Evolutionary conservation across 2,888 invertebrate species (phyloP).

Genomic region (Latheticus oryzae): DNA sequence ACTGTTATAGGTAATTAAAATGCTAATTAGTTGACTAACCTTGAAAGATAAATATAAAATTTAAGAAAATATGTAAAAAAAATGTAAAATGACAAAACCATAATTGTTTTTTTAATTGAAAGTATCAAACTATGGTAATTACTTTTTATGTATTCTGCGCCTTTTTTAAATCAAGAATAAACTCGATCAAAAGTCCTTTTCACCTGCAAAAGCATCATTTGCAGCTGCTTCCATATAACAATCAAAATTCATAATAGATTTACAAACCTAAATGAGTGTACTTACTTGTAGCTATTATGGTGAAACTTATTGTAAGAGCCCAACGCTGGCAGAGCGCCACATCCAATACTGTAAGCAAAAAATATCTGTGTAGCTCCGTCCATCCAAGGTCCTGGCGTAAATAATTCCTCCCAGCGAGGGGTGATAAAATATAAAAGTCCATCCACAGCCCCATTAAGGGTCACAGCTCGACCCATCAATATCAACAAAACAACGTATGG

Average conservation of each 20-base stretch:
- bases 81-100: too few species aligned
- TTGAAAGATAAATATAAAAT: too few species aligned
- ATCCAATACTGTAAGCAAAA: slow-evolving; percentile 82
- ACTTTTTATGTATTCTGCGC: too few species aligned
- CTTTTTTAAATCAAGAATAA: too few species aligned
- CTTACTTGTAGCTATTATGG: slow-evolving; percentile 79
- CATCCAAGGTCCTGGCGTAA: slow-evolving; percentile 74
- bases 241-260: not conserved
- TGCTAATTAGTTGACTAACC: too few species aligned
- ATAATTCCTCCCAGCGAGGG: slow-evolving; percentile 70
- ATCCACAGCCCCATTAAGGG: slow-evolving; percentile 73
- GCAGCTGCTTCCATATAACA: not conserved
- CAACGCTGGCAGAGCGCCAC: slow-evolving; percentile 78
- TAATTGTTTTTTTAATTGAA: too few species aligned
- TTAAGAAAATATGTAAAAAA: too few species aligned
- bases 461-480: slow-evolving; percentile 75
- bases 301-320: slow-evolving; percentile 83
- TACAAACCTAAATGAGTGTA: too few species aligned
- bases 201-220: too few species aligned
- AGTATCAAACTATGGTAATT: too few species aligned
- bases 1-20: too few species aligned
- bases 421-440: slow-evolving; percentile 77
- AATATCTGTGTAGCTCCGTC: slow-evolving; percentile 84
- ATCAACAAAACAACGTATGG: slow-evolving; percentile 78
- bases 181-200: too few species aligned